Evolutionary conservation across 1,140 invertebrate genomes (phyloP), one percentile per base, ranked within the genome.

Genomic region (Drosophila nannoptera): DNA sequence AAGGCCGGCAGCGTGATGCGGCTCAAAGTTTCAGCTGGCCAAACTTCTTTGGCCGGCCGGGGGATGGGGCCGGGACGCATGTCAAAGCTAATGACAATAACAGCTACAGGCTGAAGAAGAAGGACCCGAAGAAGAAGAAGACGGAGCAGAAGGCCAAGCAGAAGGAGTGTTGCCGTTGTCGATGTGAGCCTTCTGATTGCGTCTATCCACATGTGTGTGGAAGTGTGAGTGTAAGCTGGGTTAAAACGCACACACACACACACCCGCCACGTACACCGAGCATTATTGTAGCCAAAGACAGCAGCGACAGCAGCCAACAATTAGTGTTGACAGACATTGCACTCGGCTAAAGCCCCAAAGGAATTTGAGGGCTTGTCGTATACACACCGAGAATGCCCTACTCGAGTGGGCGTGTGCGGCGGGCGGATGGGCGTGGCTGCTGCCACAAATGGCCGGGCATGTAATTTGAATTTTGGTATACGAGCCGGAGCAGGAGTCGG

Each of bases 301-400:
- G 74, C 77, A 73, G 72, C 72, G 77, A 75, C 73, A 80, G 69
- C 81, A 84, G 80, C 76, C 80, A 84, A 86, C 82, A 87, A 86
- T 86, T 86, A 87, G 81, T 86, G 81, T 86, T 86, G 81, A 86
- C 81, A 86, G 81, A 86, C 82, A 86, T 86, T 86, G 81, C 81
- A 81, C 77, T 81, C 71, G 73, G 76, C 53, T 67, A 75, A 81
- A 81, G 77, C 65, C 80, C 72, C 63, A 76, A 71, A 66, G 77
- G 81, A 78, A 86, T 86, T 86, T 81, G 71, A 77, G 73, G 68
- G 74, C 77, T 86, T 81, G 77, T 75, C 43, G 53, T 63, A 69
- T 70, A 68, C 59, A 73, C 69, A 64, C 52, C 43, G 52, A 49
- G 65, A 42, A 16, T 45, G 45, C 6, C 54, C 33, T 48, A 38